Percentiles rank a stretch among this genome's conserved stretches.
Conservation (phyloP, 2,113 vertebrate genomes). For the Vulpes lagopus region DNA sequence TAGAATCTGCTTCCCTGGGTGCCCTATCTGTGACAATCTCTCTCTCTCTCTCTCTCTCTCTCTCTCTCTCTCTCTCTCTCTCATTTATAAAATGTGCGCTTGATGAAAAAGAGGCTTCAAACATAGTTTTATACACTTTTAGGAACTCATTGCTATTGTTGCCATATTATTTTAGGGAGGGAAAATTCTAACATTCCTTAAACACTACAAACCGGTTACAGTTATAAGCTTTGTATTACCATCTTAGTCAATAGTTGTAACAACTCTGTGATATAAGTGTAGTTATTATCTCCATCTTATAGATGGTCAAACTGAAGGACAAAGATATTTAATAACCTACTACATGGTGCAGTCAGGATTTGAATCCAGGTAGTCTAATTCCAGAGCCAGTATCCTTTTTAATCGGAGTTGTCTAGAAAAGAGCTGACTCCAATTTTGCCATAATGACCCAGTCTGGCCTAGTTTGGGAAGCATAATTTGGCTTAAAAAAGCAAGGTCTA, state of each 20-base stretch:
- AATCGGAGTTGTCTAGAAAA: not conserved
- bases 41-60: not conserved
- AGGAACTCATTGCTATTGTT: not conserved
- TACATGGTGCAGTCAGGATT: not conserved
- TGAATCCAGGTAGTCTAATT: not conserved
- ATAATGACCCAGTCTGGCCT: not conserved
- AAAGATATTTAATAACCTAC: not conserved
- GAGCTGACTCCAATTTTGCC: not conserved
- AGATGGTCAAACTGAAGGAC: not conserved
- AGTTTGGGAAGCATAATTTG: slow-evolving; percentile 5
- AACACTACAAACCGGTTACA: not conserved
- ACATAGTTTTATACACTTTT: not conserved
- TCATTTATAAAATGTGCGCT: not conserved
- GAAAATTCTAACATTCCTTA: not conserved
- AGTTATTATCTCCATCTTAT: not conserved
- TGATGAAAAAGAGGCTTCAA: not conserved
- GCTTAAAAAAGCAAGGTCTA: not conserved
- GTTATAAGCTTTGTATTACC: not conserved
- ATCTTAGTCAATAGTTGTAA: slow-evolving; percentile 18
- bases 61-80: not conserved
- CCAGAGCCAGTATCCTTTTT: not conserved
- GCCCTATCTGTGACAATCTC: not conserved
- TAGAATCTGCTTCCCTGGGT: not conserved
- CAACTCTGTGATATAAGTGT: not conserved
- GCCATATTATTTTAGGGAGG: not conserved